These are phyloP conservation scores for Eulemur coronatus DNA, from an alignment of 2,797 vertebrate genomes.

Conservation along the genomic window DNA sequence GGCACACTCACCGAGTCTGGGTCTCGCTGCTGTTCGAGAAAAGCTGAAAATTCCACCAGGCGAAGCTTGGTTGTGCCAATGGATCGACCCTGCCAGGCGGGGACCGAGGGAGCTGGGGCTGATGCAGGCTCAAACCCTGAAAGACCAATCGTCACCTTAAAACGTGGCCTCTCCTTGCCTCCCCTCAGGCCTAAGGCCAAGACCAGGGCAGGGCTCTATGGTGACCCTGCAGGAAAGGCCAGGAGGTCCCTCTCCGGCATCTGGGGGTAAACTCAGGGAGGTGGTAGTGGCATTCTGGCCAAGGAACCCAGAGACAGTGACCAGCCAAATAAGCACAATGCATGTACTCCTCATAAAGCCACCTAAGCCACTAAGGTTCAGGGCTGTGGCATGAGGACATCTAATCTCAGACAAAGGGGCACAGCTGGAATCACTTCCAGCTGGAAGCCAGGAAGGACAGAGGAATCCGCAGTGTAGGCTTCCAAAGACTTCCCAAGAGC, in stretches of 20 bases:
- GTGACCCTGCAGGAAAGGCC: neutral
- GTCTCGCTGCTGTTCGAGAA: slow-evolving; percentile 97
- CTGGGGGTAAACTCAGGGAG: neutral
- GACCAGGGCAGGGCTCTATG: neutral
- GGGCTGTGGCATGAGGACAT: neutral
- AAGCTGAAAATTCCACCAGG: slow-evolving; percentile 98
- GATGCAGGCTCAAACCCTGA: slow-evolving; percentile 94
- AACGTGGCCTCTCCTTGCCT: neutral
- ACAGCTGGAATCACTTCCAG: neutral
- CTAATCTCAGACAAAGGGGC: neutral
- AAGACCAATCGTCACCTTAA: slow-evolving; percentile 57
- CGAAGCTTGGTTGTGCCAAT: slow-evolving; percentile 98
- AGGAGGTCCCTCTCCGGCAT: neutral
- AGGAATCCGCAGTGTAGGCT: neutral
- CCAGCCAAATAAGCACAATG: neutral
- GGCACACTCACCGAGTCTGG: slow-evolving; percentile 92
- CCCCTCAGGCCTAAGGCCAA: neutral
- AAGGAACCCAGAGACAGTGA: neutral
- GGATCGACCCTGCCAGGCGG: slow-evolving; percentile 98
- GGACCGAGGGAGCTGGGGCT: slow-evolving; percentile 93
- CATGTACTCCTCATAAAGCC: neutral
- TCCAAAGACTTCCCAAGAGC: neutral
- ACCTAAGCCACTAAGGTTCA: neutral
- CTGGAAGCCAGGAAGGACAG: neutral
- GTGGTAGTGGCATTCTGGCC: neutral